Percentiles rank a stretch among this genome's conserved stretches.
Conservation (phyloP, 2,113 vertebrate genomes). For the Greenwoodochromis staneri region DNA sequence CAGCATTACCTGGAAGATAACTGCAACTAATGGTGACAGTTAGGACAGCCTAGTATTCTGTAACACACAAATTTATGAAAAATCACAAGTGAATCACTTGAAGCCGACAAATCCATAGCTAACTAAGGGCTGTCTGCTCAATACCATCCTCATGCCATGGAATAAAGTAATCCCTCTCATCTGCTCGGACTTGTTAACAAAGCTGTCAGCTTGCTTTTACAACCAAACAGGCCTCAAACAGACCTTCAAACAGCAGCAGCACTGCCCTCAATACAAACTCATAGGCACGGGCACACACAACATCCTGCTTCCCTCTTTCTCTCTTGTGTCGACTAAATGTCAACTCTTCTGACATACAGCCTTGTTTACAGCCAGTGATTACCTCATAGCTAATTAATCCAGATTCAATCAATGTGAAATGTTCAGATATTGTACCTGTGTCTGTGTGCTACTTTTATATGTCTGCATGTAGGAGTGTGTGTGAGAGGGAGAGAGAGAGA, state of each 20-base stretch:
- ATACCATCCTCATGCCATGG: constrained; percentile 65
- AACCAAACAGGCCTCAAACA: constrained; percentile 76
- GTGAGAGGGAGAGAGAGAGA: background rate
- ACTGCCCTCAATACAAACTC: background rate
- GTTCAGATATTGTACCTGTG: constrained; percentile 28
- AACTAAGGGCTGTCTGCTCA: constrained; percentile 43
- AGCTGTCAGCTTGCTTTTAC: constrained; percentile 78
- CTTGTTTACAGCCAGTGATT: constrained; percentile 77
- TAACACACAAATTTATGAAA: constrained; percentile 9
- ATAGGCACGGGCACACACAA: background rate
- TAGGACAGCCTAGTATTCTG: background rate
- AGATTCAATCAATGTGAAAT: constrained; percentile 72
- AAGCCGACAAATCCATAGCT: constrained; percentile 49
- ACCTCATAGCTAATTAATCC: constrained; percentile 80
- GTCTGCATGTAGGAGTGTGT: background rate
- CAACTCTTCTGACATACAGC: constrained; percentile 64
- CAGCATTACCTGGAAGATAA: background rate
- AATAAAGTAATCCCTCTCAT: constrained; percentile 82
- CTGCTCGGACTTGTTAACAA: constrained; percentile 81
- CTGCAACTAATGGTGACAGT: background rate
- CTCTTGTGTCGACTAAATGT: constrained; percentile 52
- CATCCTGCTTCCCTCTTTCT: background rate
- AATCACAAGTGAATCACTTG: constrained; percentile 7
- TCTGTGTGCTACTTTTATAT: background rate
- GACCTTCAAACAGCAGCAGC: constrained; percentile 47